Percentiles rank a stretch among this genome's conserved stretches.
phyloP scores from a whole-genome alignment of 2,888 invertebrate genomes.

The Isoperla grammatica region DNA sequence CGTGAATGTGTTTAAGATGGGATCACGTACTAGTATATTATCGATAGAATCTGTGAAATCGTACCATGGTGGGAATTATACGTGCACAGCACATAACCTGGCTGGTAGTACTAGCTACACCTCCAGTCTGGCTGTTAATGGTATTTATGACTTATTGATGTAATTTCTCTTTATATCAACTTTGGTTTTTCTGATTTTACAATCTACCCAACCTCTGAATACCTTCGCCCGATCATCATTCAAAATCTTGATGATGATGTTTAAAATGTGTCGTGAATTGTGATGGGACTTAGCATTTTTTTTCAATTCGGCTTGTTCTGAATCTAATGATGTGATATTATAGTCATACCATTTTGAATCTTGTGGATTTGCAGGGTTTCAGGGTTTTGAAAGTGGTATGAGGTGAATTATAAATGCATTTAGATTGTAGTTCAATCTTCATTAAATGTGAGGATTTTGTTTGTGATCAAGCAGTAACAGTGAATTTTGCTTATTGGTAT shows the following conservation, averaged over 20 bases:
- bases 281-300: no score
- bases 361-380: no score
- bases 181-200: slow-evolving; percentile 4
- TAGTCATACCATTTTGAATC: no score
- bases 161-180: background rate
- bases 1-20: slow-evolving; percentile 38
- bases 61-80: slow-evolving; percentile 57
- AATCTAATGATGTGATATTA: no score
- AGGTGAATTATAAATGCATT: no score
- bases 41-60: slow-evolving; percentile 47
- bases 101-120: slow-evolving; percentile 59
- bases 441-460: no score
- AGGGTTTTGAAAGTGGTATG: no score
- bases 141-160: slow-evolving; percentile 38
- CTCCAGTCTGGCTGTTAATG: slow-evolving; percentile 51
- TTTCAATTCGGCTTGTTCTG: no score
- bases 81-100: slow-evolving; percentile 66
- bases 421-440: no score
- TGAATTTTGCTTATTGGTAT: background rate
- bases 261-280: no score
- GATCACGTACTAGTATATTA: slow-evolving; percentile 54
- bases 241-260: no score
- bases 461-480: no score
- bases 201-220: background rate
- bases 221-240: background rate